A percentile compares a stretch with the other conserved stretches of the same genome.
Conservation (phyloP, 2,888 invertebrate species). For the Sinohyriopsis cumingii region DNA sequence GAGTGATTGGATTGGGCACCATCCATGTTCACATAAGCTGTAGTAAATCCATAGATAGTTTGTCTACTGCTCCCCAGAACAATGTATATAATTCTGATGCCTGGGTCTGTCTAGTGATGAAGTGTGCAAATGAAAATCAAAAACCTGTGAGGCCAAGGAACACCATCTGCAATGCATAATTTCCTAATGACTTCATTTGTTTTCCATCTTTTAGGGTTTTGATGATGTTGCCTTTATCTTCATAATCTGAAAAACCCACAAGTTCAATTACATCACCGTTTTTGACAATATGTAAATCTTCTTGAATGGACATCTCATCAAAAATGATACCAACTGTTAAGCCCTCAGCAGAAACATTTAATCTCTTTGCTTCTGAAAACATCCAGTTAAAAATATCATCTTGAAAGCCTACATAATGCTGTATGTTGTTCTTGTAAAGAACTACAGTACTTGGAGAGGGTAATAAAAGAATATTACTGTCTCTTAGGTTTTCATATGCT, state of each 20-base stretch:
- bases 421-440: constrained; percentile 20
- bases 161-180: constrained; percentile 24
- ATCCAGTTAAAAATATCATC: constrained; percentile 28
- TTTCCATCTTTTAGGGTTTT: constrained; percentile 2
- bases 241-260: constrained; percentile 19
- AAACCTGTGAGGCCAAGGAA: constrained; percentile 29
- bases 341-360: constrained; percentile 10
- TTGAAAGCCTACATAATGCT: constrained; percentile 23
- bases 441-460: constrained; percentile 9
- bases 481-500: constrained; percentile 5
- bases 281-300: constrained; percentile 23
- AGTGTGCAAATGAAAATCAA: constrained; percentile 27
- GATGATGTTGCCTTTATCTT: constrained; percentile 13
- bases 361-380: constrained; percentile 14
- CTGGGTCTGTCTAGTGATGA: constrained; percentile 14
- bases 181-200: constrained; percentile 16
- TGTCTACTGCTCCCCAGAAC: constrained; percentile 20
- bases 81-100: constrained; percentile 20
- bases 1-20: constrained; percentile 22
- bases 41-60: too few species aligned
- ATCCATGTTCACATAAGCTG: constrained; percentile 22
- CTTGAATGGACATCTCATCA: constrained; percentile 34
- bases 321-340: constrained; percentile 24
- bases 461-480: constrained; percentile 2
- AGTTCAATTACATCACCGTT: constrained; percentile 23